Base-by-base conservation (phyloP, 2,888 invertebrate species). In the Brachylomia viminalis region DNA sequence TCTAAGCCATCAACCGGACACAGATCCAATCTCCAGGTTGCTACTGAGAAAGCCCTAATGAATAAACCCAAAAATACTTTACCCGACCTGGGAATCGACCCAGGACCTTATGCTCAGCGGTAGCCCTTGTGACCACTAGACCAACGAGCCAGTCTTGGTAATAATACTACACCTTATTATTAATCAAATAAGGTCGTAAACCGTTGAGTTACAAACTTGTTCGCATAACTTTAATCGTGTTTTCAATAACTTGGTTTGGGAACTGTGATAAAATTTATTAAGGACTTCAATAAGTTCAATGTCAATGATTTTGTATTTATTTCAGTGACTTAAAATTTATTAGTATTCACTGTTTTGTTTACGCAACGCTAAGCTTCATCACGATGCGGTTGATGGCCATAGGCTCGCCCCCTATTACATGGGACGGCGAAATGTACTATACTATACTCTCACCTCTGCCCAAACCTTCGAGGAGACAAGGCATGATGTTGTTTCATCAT, bases 151-250 rank as follows among this genome's bases (percentile, higher is more conserved):
- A 13, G 73, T 61, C 49, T 45, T 4, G 54, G 30, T 17, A 71
- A 65, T 71, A 74, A 49, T 52, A 75, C 72, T 58, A 62, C 61
- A 62, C 49, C 56, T 81, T 72, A 77, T n/a, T n/a, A 76, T 77
- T 68, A 73, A 77, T 85, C 56, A 66, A 83, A 58, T 65, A 33
- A 77, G 38, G 23, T 33, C 52, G 54, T 54, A 52, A 38, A 56
- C 45, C 56, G 47, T 61, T 49, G 30, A 73, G 76, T 10, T 23
- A 61, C 49, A 69, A 84, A 75, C 68, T 62, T 68, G 38, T 74
- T 61, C 56, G 54, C 33, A 76, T 77, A 64, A 83, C 77, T 81
- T 76, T 47, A 73, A 30, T 52, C n/a, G 20, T 64, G 64, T 73
- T 72, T 67, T 80, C 56, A 49, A 17, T 38, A 38, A 72, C 38